These are phyloP conservation scores for Taenioides sp. DNA, from an alignment of 2,797 vertebrate genomes.

Conservation along the genomic window DNA sequence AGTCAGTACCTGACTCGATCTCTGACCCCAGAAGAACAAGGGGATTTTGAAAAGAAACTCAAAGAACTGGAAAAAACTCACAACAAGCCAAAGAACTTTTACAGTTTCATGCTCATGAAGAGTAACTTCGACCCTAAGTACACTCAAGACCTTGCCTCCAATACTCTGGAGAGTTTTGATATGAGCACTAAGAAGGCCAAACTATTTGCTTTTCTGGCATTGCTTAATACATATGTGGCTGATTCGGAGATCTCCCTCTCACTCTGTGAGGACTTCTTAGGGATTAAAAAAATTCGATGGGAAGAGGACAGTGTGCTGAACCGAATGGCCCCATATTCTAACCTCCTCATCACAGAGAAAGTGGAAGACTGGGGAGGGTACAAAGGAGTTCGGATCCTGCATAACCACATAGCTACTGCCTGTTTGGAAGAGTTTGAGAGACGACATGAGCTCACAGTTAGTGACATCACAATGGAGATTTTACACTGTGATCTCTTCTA, in stretches of 20 bases:
- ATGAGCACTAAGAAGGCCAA: constrained; percentile 56
- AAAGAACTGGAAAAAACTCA: constrained; percentile 74
- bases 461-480: constrained; percentile 61
- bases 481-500: constrained; percentile 76
- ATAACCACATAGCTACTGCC: constrained; percentile 68
- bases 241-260: constrained; percentile 75
- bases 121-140: constrained; percentile 75
- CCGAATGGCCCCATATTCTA: constrained; percentile 74
- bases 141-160: constrained; percentile 67
- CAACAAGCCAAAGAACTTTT: constrained; percentile 79
- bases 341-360: constrained; percentile 69
- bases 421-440: constrained; percentile 74
- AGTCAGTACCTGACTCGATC: constrained; percentile 66
- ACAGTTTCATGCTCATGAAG: constrained; percentile 87
- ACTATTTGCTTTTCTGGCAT: constrained; percentile 76
- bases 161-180: constrained; percentile 72
- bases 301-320: constrained; percentile 66
- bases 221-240: constrained; percentile 75
- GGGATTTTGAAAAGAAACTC: constrained; percentile 80
- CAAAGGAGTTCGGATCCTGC: constrained; percentile 74
- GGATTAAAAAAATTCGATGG: constrained; percentile 53
- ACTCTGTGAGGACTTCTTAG: constrained; percentile 75
- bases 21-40: constrained; percentile 73
- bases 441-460: constrained; percentile 51
- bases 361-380: constrained; percentile 61